Percentiles rank a stretch among this genome's conserved stretches.
Evolutionary conservation across 2,113 vertebrate genomes (phyloP).

Genomic region (Grallaria varia): DNA sequence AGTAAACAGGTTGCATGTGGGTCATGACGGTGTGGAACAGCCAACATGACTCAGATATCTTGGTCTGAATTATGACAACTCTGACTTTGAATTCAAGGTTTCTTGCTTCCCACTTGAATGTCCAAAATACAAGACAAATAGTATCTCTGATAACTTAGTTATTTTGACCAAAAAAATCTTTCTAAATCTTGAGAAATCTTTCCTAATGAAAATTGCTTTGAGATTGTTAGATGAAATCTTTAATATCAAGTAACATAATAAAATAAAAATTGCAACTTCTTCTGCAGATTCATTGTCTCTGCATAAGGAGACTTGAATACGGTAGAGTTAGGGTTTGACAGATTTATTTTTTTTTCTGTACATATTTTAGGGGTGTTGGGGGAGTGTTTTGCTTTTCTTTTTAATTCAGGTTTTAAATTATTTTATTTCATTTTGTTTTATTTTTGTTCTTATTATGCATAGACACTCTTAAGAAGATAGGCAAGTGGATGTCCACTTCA

Average conservation of each 20-base stretch:
- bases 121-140: not conserved
- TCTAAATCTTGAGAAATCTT: not conserved
- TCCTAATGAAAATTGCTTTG: not conserved
- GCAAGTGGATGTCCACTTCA: not conserved
- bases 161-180: not conserved
- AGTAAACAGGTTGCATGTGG: fast-evolving
- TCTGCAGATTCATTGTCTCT: not conserved
- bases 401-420: not conserved
- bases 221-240: not conserved
- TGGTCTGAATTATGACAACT: not conserved
- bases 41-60: not conserved
- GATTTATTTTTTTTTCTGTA: not conserved
- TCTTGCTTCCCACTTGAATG: not conserved
- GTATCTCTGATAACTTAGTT: not conserved
- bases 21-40: not conserved
- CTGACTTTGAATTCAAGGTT: not conserved
- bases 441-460: not conserved
- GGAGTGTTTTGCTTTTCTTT: not conserved
- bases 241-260: not conserved
- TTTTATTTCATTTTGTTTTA: not conserved
- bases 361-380: not conserved
- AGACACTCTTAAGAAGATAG: not conserved
- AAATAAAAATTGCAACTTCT: not conserved
- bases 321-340: not conserved
- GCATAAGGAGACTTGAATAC: not conserved